These are phyloP conservation scores for Musca domestica DNA, from an alignment of 1,140 invertebrate species.

Conservation along the genomic window DNA sequence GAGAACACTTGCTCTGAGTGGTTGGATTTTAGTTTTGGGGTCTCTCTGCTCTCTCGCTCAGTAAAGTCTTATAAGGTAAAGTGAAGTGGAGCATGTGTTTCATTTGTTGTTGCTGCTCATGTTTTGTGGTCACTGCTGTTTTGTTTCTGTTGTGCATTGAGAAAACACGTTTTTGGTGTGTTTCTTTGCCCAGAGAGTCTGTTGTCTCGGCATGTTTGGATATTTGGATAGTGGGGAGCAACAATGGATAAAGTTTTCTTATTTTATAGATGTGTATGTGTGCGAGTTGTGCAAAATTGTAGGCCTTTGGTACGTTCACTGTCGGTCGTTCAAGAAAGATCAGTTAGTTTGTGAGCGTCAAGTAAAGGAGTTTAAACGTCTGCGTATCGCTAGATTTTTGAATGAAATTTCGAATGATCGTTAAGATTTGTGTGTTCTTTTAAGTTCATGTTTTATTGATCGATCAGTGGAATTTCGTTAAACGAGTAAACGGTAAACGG, in stretches of 20 bases:
- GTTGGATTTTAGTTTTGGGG: not conserved
- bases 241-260: not conserved
- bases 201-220: not conserved
- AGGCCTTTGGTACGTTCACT: not conserved
- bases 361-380: constrained; percentile 21
- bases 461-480: too few relatives aligned
- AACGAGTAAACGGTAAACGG: too few relatives aligned
- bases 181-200: not conserved
- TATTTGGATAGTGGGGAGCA: not conserved
- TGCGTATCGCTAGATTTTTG: not conserved
- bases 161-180: not conserved
- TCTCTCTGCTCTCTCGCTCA: not conserved
- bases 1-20: too few relatives aligned
- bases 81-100: constrained; percentile 18
- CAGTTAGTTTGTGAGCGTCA: constrained; percentile 19
- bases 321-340: not conserved
- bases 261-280: not conserved
- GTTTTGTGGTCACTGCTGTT: not conserved
- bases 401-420: constrained; percentile 20
- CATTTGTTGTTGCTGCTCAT: not conserved
- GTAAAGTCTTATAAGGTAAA: not conserved
- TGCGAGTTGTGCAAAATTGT: constrained; percentile 2
- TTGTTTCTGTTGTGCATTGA: not conserved
- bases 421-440: not conserved
- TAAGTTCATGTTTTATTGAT: too few relatives aligned